phyloP scores from a whole-genome alignment of 1,140 invertebrate genomes.

The Ips typographus region DNA sequence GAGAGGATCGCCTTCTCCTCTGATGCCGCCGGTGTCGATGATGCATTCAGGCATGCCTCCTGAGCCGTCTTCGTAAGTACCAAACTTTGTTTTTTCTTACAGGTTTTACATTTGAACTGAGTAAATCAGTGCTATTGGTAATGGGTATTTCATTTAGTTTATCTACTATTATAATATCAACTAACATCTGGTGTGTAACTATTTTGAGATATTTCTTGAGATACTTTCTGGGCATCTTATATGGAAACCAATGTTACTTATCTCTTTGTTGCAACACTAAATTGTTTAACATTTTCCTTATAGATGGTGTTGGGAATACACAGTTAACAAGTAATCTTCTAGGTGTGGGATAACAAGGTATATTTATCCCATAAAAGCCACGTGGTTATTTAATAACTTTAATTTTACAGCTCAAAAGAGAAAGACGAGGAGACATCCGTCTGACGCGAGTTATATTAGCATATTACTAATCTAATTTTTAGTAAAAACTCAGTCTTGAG shows the following conservation, averaged over 20 bases:
- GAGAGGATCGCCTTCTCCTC: constrained; percentile 48
- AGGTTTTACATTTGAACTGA: neutral
- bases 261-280: neutral
- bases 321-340: constrained; percentile 48
- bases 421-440: constrained; percentile 62
- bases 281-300: constrained; percentile 6
- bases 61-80: constrained; percentile 49
- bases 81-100: constrained; percentile 12
- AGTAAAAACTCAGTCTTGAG: neutral
- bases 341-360: neutral
- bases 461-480: neutral
- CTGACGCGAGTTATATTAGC: constrained; percentile 43
- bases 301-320: constrained; percentile 52
- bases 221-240: neutral
- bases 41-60: constrained; percentile 47
- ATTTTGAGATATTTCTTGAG: neutral
- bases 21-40: constrained; percentile 50
- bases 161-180: too few relatives aligned
- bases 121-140: neutral
- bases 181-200: too few relatives aligned
- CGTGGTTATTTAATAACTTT: neutral
- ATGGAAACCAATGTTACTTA: too few relatives aligned
- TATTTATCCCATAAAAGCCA: neutral
- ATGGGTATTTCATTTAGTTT: too few relatives aligned
- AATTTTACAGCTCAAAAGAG: constrained; percentile 59